Evolutionary conservation across 2,888 invertebrate genomes (phyloP).

Genomic region (Spisula solida): DNA sequence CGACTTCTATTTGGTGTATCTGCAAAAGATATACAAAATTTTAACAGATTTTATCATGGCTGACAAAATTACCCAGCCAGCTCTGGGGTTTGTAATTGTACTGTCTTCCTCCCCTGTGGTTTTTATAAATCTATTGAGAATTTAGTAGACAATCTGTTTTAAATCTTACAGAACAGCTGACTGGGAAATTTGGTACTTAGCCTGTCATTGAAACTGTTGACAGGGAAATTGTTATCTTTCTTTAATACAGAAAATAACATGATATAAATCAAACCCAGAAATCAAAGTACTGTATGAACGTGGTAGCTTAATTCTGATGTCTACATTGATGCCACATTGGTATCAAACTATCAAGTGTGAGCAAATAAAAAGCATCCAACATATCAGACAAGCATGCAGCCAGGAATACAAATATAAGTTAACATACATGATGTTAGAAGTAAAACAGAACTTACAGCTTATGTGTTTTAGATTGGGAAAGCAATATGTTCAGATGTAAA

Average conservation of each 20-base stretch:
- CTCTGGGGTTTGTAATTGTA: conserved; percentile 3
- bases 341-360: too few species aligned
- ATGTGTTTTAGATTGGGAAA: too few species aligned
- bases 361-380: too few species aligned
- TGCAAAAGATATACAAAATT: conserved; percentile 15
- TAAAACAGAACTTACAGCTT: too few species aligned
- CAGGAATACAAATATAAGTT: too few species aligned
- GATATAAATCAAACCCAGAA: background rate
- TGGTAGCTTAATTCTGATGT: too few species aligned
- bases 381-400: too few species aligned
- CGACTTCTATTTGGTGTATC: conserved; percentile 32
- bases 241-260: background rate
- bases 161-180: conserved; percentile 15
- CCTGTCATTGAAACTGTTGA: background rate
- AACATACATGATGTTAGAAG: too few species aligned
- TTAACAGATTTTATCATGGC: conserved; percentile 45
- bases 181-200: background rate
- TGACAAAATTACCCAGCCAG: conserved; percentile 28
- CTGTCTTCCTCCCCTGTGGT: conserved; percentile 17
- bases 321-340: too few species aligned
- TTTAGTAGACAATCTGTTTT: conserved; percentile 22
- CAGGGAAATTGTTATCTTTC: background rate
- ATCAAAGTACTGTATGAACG: background rate
- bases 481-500: too few species aligned
- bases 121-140: conserved; percentile 24